Percentiles rank a stretch among this genome's conserved stretches.
phyloP scores from a whole-genome alignment of 2,113 vertebrate genomes.

The Gobius niger region DNA sequence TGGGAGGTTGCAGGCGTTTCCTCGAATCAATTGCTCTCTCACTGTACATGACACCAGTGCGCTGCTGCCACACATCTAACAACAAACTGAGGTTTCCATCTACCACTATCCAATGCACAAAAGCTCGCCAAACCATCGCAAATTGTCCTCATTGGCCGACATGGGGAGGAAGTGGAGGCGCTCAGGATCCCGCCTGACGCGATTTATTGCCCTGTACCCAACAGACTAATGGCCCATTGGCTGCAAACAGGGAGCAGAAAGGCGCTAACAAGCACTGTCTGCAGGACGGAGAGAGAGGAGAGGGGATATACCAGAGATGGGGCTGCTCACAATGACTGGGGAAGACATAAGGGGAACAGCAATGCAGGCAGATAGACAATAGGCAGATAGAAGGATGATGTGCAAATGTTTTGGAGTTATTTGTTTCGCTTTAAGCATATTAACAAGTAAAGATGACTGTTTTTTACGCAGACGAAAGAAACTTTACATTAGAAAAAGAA shows the following conservation, averaged over 20 bases:
- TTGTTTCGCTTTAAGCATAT: too few species aligned
- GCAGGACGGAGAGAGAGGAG: slow-evolving; percentile 12
- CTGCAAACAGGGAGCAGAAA: slow-evolving; percentile 64
- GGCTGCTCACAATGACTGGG: slow-evolving; percentile 23
- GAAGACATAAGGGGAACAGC: slow-evolving; percentile 15
- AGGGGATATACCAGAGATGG: slow-evolving; percentile 13
- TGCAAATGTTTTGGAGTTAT: too few species aligned
- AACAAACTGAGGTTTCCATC: slow-evolving; percentile 22
- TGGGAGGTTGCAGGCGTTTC: not conserved
- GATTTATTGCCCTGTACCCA: slow-evolving; percentile 65
- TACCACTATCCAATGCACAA: slow-evolving; percentile 34
- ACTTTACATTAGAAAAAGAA: too few species aligned
- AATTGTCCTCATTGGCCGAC: slow-evolving; percentile 69
- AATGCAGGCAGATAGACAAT: not conserved
- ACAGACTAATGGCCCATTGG: slow-evolving; percentile 67
- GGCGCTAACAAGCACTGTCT: slow-evolving; percentile 61
- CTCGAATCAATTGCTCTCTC: slow-evolving; percentile 7
- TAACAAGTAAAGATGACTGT: too few species aligned
- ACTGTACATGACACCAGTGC: slow-evolving; percentile 5
- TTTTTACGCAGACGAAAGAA: too few species aligned
- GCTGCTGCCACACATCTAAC: slow-evolving; percentile 14
- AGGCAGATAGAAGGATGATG: not conserved
- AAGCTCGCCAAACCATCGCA: slow-evolving; percentile 56
- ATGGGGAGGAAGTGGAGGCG: slow-evolving; percentile 46
- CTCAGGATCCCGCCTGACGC: slow-evolving; percentile 59